Conservation (phyloP, 1,140 invertebrate genomes). For the Zaprionus davidi region DNA sequence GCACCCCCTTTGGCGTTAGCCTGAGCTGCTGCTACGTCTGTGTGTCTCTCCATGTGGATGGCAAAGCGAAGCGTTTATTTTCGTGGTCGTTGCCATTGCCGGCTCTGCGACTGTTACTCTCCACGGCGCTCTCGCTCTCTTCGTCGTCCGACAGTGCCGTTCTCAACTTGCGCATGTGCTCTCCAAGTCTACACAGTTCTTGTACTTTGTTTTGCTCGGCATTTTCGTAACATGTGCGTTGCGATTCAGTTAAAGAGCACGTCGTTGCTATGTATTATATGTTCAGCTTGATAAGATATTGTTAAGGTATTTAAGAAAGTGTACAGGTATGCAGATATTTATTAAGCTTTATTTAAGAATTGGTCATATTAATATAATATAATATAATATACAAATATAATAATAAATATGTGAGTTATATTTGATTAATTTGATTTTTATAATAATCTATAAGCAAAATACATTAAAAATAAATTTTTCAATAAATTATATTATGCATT, state of each 20-base stretch:
- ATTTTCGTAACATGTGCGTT: constrained; percentile 64
- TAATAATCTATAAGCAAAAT: background rate
- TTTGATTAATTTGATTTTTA: background rate
- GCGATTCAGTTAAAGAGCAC: background rate
- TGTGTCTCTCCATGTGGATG: constrained; percentile 50
- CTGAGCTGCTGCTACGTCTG: constrained; percentile 1
- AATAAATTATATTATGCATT: background rate
- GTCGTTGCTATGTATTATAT: background rate
- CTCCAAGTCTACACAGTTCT: constrained; percentile 65
- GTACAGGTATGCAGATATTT: background rate
- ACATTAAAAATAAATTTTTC: background rate
- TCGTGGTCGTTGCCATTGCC: constrained; percentile 55
- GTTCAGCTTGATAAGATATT: background rate
- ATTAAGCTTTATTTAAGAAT: too few relatives aligned
- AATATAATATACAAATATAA: background rate
- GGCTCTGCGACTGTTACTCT: constrained; percentile 17
- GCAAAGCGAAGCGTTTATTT: constrained; percentile 58
- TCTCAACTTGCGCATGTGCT: constrained; percentile 59
- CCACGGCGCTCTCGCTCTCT: background rate
- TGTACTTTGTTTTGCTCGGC: constrained; percentile 70
- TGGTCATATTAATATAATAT: too few relatives aligned
- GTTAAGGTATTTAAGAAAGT: background rate
- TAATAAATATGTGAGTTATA: background rate
- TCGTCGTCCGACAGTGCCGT: background rate
- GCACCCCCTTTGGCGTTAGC: too few relatives aligned